Base-by-base conservation (phyloP, 2,797 vertebrate genomes). In the Carapus acus region DNA sequence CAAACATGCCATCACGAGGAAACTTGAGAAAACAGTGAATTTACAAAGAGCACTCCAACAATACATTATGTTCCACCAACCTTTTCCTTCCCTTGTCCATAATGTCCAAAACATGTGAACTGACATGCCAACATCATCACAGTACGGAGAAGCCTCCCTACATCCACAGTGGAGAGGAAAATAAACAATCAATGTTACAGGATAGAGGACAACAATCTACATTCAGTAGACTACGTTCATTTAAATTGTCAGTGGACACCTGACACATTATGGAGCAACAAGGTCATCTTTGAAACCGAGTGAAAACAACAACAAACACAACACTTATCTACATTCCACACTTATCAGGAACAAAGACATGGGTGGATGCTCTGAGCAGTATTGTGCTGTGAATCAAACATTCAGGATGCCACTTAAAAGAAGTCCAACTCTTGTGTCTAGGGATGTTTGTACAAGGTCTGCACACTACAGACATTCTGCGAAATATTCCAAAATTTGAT, bases 241-340 rank as follows among this genome's bases (percentile, higher is more conserved):
- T 44, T 34, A 40, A 73, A n/a, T n/a, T 65, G 27, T 15, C 6
- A 3, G 42, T 29, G 17, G 21, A 51, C 65, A 47, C 60, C 57
- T 62, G 58, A 73, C 61, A 67, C 22, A 41, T 65, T 50, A 46
- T 45, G 38, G 57, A 59, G 67, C 36, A 17, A 37, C 58, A 49
- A 72, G 29, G 67, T 70, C 74, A 76, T 77, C 50, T 76, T 86
- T 87, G 74, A 87, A 83, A 81, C 18, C 65, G 50, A 78, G 60
- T 6, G 51, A 80, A 85, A 87, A 88, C 83, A 88, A 86, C 82
- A 85, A 87, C 83, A 85, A 81, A 83, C 81, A n/a, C n/a, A n/a
- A n/a, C n/a, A n/a, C n/a, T n/a, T n/a, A n/a, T n/a, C n/a, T n/a
- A n/a, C n/a, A n/a, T n/a, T n/a, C n/a, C n/a, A n/a, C n/a, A 81